Evolutionary conservation across 2,797 vertebrate species (phyloP), one percentile per base, ranked within the genome.

Genomic region (Anguilla megastoma): DNA sequence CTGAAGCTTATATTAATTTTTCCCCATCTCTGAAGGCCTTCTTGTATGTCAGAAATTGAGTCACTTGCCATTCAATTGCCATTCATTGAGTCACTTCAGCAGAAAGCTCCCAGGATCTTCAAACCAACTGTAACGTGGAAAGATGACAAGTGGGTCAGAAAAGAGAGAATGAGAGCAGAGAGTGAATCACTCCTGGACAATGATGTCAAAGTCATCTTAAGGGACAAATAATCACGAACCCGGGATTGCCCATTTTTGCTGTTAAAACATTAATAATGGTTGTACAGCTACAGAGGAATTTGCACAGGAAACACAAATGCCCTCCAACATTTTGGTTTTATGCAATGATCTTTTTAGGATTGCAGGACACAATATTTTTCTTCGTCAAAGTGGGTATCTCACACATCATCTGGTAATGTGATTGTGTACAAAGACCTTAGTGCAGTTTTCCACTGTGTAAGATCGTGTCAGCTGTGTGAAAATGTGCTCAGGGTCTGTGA

Each of bases 31-130:
- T 74, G 48, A 50, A 36, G 52, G 45, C 63, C 24, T n/a, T 27
- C 71, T 88, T 56, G 45, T 88, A 86, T 86, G 74, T 41, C 30
- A 52, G 7, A 8, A 52, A 52, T 12, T 52, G 58, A 63, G 16
- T 24, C 58, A 63, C 58, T 63, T 63, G 18, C 56, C 41, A 45
- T 58, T 58, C 85, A 33, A 58, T 84, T 84, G 30, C 12, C 5
- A 54, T 84, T 83, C 52, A 80, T 16, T 48, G 52, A 86, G 27
- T 79, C 30, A 24, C 12, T 58, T 74, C 6, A 74, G 10, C 54
- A 54, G 52, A 66, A 76, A 58, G 6, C 16, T 86, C 48, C 45
- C 33, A 10, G 60, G 54, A 74, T 33, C 56, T 45, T 74, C 18
- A 74, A 85, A 54, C 48, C 27, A 0, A 76, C 71, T 36, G 16